These are phyloP conservation scores for Dreissena rostriformis DNA, from an alignment of 1,140 invertebrate genomes.

Conservation along the genomic window DNA sequence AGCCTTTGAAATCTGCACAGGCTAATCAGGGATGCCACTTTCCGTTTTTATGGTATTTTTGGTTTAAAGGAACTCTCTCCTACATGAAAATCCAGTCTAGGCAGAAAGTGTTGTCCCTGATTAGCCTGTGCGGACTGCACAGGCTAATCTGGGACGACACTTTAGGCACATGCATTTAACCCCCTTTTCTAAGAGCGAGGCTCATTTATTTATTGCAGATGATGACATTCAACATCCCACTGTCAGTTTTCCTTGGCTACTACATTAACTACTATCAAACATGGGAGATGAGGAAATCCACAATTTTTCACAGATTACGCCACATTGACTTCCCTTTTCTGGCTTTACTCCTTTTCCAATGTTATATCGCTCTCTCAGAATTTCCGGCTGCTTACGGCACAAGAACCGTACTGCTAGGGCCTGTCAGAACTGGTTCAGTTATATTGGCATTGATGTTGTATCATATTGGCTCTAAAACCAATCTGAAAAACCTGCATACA, in stretches of 20 bases:
- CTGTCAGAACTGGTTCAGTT: slow-evolving; percentile 90
- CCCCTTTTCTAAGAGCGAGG: no score
- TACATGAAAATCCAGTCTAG: no score
- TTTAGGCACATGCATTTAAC: no score
- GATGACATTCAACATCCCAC: slow-evolving; percentile 87
- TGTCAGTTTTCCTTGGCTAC: slow-evolving; percentile 87
- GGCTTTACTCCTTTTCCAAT: slow-evolving; percentile 86
- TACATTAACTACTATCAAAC: slow-evolving; percentile 81
- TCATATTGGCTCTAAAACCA: slow-evolving; percentile 29
- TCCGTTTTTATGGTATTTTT: no score
- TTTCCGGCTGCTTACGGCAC: slow-evolving; percentile 92
- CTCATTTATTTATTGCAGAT: slow-evolving; percentile 84
- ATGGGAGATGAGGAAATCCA: slow-evolving; percentile 12
- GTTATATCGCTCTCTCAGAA: slow-evolving; percentile 87
- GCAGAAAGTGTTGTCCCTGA: no score
- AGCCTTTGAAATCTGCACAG: no score
- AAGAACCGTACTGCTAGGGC: slow-evolving; percentile 89
- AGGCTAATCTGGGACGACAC: no score
- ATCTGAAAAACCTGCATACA: slow-evolving; percentile 7
- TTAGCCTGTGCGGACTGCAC: no score
- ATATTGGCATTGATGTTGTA: slow-evolving; percentile 83
- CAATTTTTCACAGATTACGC: slow-evolving; percentile 40
- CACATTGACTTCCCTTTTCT: slow-evolving; percentile 79
- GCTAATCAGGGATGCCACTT: no score
- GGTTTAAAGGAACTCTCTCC: no score